These are phyloP conservation scores for Watersipora subatra DNA, from an alignment of 1,140 invertebrate genomes.

Conservation along the genomic window DNA sequence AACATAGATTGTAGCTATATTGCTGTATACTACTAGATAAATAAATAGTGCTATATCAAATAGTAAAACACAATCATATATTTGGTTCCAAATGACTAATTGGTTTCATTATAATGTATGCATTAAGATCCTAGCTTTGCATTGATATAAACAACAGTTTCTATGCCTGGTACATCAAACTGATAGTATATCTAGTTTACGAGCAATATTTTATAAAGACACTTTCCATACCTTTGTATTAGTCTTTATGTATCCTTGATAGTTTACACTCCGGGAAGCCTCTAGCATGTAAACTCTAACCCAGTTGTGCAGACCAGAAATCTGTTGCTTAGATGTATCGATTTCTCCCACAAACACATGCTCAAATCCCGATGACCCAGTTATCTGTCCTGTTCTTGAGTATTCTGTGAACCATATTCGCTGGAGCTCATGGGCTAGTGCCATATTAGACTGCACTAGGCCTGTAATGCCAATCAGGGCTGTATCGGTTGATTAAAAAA, in stretches of 20 bases:
- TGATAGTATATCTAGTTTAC: no score
- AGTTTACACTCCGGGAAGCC: constrained; percentile 37
- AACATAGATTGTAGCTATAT: no score
- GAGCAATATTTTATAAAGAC: not conserved
- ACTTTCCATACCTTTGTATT: not conserved
- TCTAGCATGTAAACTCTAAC: constrained; percentile 41
- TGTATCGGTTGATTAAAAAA: no score
- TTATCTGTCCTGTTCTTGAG: constrained; percentile 24
- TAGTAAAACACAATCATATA: no score
- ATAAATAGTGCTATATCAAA: no score
- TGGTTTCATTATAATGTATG: no score
- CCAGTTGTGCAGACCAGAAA: constrained; percentile 45
- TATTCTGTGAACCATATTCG: constrained; percentile 38
- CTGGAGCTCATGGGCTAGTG: constrained; percentile 24
- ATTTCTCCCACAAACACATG: constrained; percentile 45
- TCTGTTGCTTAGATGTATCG: constrained; percentile 18
- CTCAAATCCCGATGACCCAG: constrained; percentile 42
- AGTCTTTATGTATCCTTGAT: constrained; percentile 37
- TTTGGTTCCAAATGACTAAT: no score
- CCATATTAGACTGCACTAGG: constrained; percentile 24
- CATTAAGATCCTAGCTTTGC: no score
- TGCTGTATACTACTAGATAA: no score
- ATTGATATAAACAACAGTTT: no score
- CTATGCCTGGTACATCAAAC: no score
- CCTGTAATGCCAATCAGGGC: no score